Base-by-base conservation (phyloP, 2,113 vertebrate genomes). In the Fulica atra region DNA sequence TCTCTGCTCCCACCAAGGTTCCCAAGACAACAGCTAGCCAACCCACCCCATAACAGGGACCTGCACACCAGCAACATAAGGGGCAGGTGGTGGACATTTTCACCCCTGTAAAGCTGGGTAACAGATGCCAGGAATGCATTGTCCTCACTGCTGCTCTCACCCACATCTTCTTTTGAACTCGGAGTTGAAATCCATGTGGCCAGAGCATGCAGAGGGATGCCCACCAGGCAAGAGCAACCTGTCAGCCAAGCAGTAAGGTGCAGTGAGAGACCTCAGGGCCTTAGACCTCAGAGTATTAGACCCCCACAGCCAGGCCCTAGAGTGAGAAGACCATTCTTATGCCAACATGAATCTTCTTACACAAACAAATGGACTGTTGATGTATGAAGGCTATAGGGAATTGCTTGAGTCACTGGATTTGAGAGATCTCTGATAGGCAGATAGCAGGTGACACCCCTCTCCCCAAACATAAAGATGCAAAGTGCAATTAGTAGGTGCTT, bases 1-100 rank as follows among this genome's bases (percentile, higher is more conserved):
- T 35, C 65, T 79, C 31, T 57, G 25, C 16, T 57, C 54, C 14
- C 25, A 12, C 5, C 20, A 15, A 48, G 26, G 24, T 20, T 83
- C 17, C 33, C 1, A 1, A 48, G 42, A 16, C 0, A 1, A 35
- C 20, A 28, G 13, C 35, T 51, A 11, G 20, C 3, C 21, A 46
- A 66, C 11, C 24, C 3, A 3, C 6, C 16, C 19, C 2, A 3
- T 48, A 46, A 42, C 0, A 0, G 21, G 10, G 38, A 60, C 31
- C 38, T 64, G 48, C 50, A 42, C 12, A 42, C 38, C 69, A 35
- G 44, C 21, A 3, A 0, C 0, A 2, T 21, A 18, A 74, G n/a
- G 16, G 2, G 10, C 24, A 18, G 40, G 15, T 18, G 16, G 24
- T 44, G 16, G 19, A 42, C 36, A 6, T 48, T 3, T 1, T 28